phyloP scores from a whole-genome alignment of 2,113 vertebrate species.

The Marcusenius ussheri region DNA sequence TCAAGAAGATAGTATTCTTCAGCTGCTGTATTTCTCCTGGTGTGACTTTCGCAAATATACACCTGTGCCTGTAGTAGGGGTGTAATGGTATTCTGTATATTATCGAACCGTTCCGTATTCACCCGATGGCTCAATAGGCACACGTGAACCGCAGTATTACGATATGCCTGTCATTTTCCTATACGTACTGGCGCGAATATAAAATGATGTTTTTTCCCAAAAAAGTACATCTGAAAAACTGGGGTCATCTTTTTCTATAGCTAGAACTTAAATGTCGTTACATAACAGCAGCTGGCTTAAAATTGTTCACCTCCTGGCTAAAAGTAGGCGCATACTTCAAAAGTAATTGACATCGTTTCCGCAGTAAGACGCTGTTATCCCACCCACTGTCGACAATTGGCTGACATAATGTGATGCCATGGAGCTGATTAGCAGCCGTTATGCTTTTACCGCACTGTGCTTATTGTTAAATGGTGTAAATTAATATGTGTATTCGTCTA shows the following conservation, averaged over 20 bases:
- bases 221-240: background rate
- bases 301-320: background rate
- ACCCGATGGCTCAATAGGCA: background rate
- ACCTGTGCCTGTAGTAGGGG: background rate
- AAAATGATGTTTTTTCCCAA: background rate
- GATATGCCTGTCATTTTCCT: background rate
- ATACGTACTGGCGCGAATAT: background rate
- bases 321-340: background rate
- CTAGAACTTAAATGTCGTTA: background rate
- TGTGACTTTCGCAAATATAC: background rate
- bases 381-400: background rate
- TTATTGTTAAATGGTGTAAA: background rate
- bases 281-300: background rate
- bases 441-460: background rate
- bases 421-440: background rate
- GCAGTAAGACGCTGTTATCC: background rate
- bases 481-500: background rate
- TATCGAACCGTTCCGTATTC: background rate
- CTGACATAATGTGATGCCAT: background rate
- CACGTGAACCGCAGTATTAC: background rate
- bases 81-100: background rate
- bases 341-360: background rate
- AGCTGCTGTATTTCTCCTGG: background rate
- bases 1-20: background rate
- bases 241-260: background rate